Evolutionary conservation across 2,888 invertebrate genomes (phyloP).

Genomic region (Phortica magna): DNA sequence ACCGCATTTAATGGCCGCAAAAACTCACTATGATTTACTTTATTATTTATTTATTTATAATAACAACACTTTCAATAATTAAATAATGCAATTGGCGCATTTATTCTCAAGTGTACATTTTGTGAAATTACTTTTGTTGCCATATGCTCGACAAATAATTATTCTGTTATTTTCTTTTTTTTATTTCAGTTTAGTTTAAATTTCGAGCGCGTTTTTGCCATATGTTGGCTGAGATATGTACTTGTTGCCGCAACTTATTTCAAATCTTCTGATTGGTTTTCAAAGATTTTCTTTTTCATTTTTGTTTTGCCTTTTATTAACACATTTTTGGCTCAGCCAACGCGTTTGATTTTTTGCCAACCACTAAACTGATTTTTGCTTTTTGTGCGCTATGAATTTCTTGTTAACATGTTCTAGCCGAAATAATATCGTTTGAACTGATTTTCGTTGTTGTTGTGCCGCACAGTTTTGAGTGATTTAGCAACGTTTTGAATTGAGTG

Average conservation of each 20-base stretch:
- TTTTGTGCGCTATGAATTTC: slow-evolving; percentile 1
- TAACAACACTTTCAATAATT: too few species aligned
- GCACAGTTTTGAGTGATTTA: not conserved
- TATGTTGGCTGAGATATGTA: too few species aligned
- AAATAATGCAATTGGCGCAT: not conserved
- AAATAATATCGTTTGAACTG: not conserved
- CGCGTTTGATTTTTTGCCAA: slow-evolving; percentile 35
- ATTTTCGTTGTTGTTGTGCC: not conserved
- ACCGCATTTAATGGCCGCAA: too few species aligned
- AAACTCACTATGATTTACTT: too few species aligned
- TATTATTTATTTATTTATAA: too few species aligned
- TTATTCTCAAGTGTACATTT: too few species aligned
- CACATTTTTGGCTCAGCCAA: slow-evolving; percentile 36
- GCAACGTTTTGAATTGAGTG: not conserved
- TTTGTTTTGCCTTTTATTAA: slow-evolving; percentile 20
- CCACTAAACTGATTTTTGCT: slow-evolving; percentile 37
- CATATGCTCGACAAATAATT: not conserved
- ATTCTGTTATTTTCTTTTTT: slow-evolving; percentile 1
- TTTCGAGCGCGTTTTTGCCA: too few species aligned
- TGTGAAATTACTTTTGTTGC: not conserved
- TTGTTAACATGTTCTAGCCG: not conserved
- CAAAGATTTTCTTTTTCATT: slow-evolving; percentile 2
- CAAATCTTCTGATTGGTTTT: not conserved
- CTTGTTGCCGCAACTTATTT: not conserved
- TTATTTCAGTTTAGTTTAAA: too few species aligned